A percentile compares a stretch with the other conserved stretches of the same genome.
phyloP scores from a whole-genome alignment of 1,140 invertebrate genomes.

The Ceratina calcarata region DNA sequence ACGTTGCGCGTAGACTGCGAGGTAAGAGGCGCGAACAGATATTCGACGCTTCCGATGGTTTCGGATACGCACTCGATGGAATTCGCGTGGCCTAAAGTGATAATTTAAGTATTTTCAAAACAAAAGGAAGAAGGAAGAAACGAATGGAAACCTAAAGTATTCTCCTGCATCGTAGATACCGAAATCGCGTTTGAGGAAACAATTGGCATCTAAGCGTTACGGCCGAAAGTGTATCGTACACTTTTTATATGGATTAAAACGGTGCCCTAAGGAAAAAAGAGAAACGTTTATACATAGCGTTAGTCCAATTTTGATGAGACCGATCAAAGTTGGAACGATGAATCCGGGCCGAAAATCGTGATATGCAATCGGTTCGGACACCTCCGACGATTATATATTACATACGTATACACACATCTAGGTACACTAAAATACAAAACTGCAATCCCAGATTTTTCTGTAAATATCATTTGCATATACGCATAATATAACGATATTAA shows the following conservation, averaged over 20 bases:
- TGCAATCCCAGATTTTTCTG: slow-evolving; percentile 56
- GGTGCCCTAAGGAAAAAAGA: slow-evolving; percentile 54
- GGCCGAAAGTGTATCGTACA: slow-evolving; percentile 61
- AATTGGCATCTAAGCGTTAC: slow-evolving; percentile 38
- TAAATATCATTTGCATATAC: slow-evolving; percentile 69
- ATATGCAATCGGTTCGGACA: slow-evolving; percentile 7
- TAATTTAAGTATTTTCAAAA: slow-evolving; percentile 55
- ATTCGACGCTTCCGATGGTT: slow-evolving; percentile 4
- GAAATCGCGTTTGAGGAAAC: background rate
- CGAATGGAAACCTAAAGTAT: slow-evolving; percentile 6
- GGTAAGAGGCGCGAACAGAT: background rate
- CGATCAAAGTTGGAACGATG: slow-evolving; percentile 33
- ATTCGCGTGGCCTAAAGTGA: slow-evolving; percentile 61
- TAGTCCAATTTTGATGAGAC: slow-evolving; percentile 58
- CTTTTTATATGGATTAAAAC: slow-evolving; percentile 59
- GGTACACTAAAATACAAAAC: slow-evolving; percentile 13
- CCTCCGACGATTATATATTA: slow-evolving; percentile 10
- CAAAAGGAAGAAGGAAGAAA: background rate
- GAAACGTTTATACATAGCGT: slow-evolving; percentile 54
- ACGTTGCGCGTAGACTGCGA: slow-evolving; percentile 15
- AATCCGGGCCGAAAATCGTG: slow-evolving; percentile 3
- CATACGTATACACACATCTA: slow-evolving; percentile 9
- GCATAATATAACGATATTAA: slow-evolving; percentile 67
- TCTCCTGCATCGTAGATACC: slow-evolving; percentile 39
- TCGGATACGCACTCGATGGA: slow-evolving; percentile 35